Evolutionary conservation across 2,113 vertebrate species (phyloP).

Genomic region (Hippopotamus amphibius): DNA sequence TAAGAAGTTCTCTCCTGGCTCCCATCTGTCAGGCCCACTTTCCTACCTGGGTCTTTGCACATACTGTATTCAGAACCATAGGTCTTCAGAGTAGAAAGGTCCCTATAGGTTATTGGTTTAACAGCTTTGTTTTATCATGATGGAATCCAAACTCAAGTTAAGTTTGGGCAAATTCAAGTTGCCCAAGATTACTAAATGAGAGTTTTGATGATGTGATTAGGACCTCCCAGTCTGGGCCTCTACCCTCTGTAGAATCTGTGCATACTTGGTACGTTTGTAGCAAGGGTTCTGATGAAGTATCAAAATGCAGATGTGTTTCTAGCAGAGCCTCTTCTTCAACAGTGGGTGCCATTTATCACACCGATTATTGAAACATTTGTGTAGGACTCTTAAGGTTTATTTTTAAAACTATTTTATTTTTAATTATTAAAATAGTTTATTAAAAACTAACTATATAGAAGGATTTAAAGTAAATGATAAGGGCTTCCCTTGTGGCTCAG

Average conservation of each 20-base stretch:
- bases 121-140: neutral
- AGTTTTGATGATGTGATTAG: neutral
- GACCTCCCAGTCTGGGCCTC: neutral
- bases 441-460: neutral
- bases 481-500: too few relatives aligned
- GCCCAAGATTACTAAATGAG: neutral
- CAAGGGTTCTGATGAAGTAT: neutral
- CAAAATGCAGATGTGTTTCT: neutral
- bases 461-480: neutral
- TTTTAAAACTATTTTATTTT: conserved; percentile 29
- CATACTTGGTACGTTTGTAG: neutral
- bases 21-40: neutral
- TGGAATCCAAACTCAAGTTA: neutral
- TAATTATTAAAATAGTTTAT: neutral
- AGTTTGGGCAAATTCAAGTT: neutral
- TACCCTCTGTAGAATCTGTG: neutral
- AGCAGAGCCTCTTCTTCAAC: neutral
- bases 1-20: neutral
- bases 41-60: neutral
- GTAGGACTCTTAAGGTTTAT: neutral
- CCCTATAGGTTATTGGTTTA: neutral
- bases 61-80: neutral
- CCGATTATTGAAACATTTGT: neutral
- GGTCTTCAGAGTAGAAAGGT: conserved; percentile 9
- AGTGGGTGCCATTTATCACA: neutral